Percentiles rank a stretch among this genome's conserved stretches.
Evolutionary conservation across 2,113 vertebrate species (phyloP).

Genomic region (Phoenicopterus ruber): DNA sequence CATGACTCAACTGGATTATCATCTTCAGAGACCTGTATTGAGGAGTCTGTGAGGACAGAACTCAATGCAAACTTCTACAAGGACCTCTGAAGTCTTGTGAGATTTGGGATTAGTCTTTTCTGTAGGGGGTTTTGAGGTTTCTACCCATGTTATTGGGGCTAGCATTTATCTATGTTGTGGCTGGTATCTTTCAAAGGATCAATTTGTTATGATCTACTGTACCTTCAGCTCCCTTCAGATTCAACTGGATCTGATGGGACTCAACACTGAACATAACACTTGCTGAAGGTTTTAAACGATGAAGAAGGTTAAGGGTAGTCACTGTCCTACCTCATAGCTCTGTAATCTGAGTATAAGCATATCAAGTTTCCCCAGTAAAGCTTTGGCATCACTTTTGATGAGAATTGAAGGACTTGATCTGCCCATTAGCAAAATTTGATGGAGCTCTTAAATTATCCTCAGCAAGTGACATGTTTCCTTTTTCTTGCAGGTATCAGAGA

Average conservation of each 20-base stretch:
- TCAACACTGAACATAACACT: neutral
- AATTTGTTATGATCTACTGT: neutral
- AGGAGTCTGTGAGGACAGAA: neutral
- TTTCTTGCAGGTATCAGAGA: conserved; percentile 82
- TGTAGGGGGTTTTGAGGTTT: neutral
- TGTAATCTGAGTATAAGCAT: neutral
- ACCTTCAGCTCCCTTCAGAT: neutral
- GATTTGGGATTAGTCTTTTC: neutral
- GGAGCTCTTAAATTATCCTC: neutral
- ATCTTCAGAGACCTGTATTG: neutral
- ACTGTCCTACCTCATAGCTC: neutral
- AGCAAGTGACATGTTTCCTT: neutral
- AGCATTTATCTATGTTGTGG: neutral
- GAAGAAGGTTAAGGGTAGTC: neutral
- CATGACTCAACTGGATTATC: neutral
- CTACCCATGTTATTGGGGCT: neutral
- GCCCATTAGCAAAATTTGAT: neutral
- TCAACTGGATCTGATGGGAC: neutral
- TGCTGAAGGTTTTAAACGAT: neutral
- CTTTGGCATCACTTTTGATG: neutral
- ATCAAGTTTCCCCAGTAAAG: neutral
- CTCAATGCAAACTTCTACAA: neutral
- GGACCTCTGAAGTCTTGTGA: neutral
- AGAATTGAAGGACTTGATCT: neutral
- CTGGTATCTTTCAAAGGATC: neutral